Evolutionary conservation across 2,797 vertebrate species (phyloP).

Genomic region (Lacerta bilineata): DNA sequence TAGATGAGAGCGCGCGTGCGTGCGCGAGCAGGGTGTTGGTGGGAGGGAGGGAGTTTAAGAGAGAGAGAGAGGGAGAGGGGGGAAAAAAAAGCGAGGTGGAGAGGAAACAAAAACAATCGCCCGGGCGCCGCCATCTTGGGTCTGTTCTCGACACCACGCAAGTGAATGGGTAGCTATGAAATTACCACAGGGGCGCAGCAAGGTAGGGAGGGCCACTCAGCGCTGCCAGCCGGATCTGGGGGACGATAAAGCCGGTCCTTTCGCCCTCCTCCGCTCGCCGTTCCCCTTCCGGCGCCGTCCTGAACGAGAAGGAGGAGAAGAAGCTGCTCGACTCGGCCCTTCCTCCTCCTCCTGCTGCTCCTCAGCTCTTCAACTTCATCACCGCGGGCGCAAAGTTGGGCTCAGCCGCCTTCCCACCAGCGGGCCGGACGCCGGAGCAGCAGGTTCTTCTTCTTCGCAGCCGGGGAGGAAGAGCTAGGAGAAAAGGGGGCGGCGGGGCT

Average conservation of each 20-base stretch:
- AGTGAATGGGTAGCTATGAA: constrained; percentile 81
- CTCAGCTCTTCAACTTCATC: constrained; percentile 52
- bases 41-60: fast-evolving
- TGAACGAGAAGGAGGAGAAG: constrained; percentile 3
- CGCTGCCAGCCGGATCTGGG: constrained; percentile 55
- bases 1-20: background rate
- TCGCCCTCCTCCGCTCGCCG: background rate
- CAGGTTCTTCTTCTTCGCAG: constrained; percentile 13
- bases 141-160: constrained; percentile 71
- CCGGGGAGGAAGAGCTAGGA: constrained; percentile 61
- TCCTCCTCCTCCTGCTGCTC: constrained; percentile 52
- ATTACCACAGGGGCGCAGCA: constrained; percentile 75
- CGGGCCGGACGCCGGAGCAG: constrained; percentile 27
- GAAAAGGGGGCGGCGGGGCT: constrained; percentile 18
- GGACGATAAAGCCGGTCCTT: constrained; percentile 59
- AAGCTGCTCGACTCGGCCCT: constrained; percentile 54
- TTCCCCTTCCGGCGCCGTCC: constrained; percentile 30
- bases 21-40: fast-evolving
- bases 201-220: constrained; percentile 59
- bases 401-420: constrained; percentile 46
- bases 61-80: background rate
- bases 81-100: background rate
- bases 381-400: constrained; percentile 68
- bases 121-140: constrained; percentile 87
- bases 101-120: constrained; percentile 86